A percentile compares a stretch with the other conserved stretches of the same genome.
Evolutionary conservation across 2,797 vertebrate genomes (phyloP).

Genomic region (Gobionotothen gibberifrons): DNA sequence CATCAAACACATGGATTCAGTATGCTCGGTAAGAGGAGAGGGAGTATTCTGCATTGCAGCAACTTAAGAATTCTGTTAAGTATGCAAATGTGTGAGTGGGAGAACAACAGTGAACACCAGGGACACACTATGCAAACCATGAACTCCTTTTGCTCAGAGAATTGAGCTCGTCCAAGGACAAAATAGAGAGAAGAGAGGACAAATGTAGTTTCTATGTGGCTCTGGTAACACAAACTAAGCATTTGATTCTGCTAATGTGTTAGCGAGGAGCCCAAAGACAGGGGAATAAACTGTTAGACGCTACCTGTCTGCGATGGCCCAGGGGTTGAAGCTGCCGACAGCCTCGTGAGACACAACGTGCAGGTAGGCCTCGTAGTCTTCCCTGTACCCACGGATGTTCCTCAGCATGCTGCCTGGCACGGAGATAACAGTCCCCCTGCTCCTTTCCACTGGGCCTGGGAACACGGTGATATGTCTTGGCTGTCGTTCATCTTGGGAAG

Average conservation of each 20-base stretch:
- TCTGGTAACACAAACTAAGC: conserved; percentile 17
- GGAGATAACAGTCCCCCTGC: conserved; percentile 63
- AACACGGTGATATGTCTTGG: conserved; percentile 28
- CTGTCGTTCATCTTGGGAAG: conserved; percentile 46
- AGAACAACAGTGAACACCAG: conserved; percentile 41
- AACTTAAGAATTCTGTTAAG: conserved; percentile 74
- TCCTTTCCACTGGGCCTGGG: conserved; percentile 46
- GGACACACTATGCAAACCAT: conserved; percentile 30
- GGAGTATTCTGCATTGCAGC: conserved; percentile 62
- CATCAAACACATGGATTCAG: neutral
- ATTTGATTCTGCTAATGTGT: neutral
- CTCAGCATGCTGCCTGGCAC: conserved; percentile 82
- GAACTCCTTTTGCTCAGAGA: conserved; percentile 30
- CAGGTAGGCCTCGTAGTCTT: conserved; percentile 85
- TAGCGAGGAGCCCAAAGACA: neutral
- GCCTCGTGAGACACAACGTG: conserved; percentile 84
- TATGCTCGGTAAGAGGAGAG: conserved; percentile 7
- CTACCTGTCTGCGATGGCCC: conserved; percentile 91
- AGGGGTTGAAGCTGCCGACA: conserved; percentile 88
- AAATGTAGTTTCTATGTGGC: conserved; percentile 17
- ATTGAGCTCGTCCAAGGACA: conserved; percentile 6
- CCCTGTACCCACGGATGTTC: conserved; percentile 85
- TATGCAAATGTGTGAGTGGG: conserved; percentile 69
- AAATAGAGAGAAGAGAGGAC: conserved; percentile 23
- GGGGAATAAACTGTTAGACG: neutral